Evolutionary conservation across 2,888 invertebrate species (phyloP), one percentile per base, ranked within the genome.

Genomic region (Patella depressa): DNA sequence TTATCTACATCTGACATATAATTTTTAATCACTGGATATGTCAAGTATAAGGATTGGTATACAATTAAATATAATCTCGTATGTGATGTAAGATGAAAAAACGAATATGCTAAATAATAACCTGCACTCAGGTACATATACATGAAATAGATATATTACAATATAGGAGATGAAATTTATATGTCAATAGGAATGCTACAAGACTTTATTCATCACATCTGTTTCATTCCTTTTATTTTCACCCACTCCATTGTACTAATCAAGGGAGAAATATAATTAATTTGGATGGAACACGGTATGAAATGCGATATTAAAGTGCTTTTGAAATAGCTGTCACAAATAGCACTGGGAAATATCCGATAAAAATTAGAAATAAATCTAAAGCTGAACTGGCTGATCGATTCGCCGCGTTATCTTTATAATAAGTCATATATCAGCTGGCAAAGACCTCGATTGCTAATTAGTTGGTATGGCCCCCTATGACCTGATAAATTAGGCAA

Each of bases 341-440:
- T 24, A 19, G 71, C 79, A 74, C 55, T n/a, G 34, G 71, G 78
- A 78, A 79, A 80, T 80, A 82, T 82, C 80, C 77, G 76, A 80
- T 80, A 79, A 80, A 82, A 82, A 82, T 78, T 73, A 76, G 79
- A 79, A 81, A 79, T 82, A 82, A 81, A 80, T 80, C 82, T 80
- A 55, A 76, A 76, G 69, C 69, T 75, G 71, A 9, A 14, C 57
- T 55, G 73, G 53, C 75, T 74, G 77, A 80, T 80, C 80, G 79
- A 71, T 75, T 76, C 73, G 72, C 55, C 17, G 78, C 78, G 77
- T 80, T 79, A 81, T 82, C 82, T 79, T 74, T 75, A 72, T 79
- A 78, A 82, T 82, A 80, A 79, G 80, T 74, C 79, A 73, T 82
- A 82, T 78, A 79, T 82, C 82, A 81, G 80, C 53, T 45, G 72